A percentile compares a stretch with the other conserved stretches of the same genome.
Conservation (phyloP, 2,888 invertebrate genomes). For the Phortica okadai region DNA sequence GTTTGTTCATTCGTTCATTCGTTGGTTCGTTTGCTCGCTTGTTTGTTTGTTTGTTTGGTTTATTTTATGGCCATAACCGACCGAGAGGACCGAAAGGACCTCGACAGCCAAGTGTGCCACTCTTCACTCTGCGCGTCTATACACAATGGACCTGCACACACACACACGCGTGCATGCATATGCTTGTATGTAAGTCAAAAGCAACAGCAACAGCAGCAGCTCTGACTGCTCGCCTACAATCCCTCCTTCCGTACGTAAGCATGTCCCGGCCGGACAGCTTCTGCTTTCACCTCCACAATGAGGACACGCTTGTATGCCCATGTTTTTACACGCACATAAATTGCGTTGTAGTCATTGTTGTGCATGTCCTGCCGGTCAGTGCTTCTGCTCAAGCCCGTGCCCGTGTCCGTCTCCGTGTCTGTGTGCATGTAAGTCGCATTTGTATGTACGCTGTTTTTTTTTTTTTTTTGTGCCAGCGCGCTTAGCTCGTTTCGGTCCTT, state of each 20-base stretch:
- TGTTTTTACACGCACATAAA: slow-evolving; percentile 65
- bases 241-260: slow-evolving; percentile 51
- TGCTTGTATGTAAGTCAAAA: slow-evolving; percentile 33
- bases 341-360: slow-evolving; percentile 53
- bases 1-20: slow-evolving; percentile 38
- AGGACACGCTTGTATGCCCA: slow-evolving; percentile 28
- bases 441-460: slow-evolving; percentile 1
- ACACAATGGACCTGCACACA: slow-evolving; percentile 33
- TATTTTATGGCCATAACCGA: slow-evolving; percentile 74
- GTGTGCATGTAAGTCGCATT: slow-evolving; percentile 6
- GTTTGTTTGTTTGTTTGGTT: slow-evolving; percentile 74
- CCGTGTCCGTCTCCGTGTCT: slow-evolving; percentile 5
- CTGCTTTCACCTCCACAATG: too few relatives aligned
- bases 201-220: slow-evolving; percentile 35
- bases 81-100: slow-evolving; percentile 36
- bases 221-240: slow-evolving; percentile 65
- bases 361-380: neutral
- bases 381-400: slow-evolving; percentile 9
- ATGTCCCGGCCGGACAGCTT: neutral
- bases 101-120: slow-evolving; percentile 28
- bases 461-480: slow-evolving; percentile 42
- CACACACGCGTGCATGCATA: slow-evolving; percentile 32
- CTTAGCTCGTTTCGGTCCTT: slow-evolving; percentile 61
- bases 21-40: slow-evolving; percentile 62
- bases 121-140: slow-evolving; percentile 20